phyloP scores from a whole-genome alignment of 2,888 invertebrate species.

The Lumbricus terrestris region DNA sequence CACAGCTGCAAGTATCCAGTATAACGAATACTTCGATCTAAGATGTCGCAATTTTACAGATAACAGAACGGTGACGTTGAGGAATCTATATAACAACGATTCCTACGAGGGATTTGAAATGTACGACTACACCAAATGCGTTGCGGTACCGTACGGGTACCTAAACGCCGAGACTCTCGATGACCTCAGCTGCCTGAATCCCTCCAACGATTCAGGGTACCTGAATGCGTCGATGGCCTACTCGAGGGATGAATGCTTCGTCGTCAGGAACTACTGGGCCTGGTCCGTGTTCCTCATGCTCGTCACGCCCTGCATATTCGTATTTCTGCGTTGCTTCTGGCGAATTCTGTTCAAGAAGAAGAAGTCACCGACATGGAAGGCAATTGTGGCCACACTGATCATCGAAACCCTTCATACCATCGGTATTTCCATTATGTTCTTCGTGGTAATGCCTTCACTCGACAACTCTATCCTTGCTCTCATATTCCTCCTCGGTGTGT shows the following conservation, averaged over 20 bases:
- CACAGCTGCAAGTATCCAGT: neutral
- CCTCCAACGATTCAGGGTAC: neutral
- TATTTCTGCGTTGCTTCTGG: constrained; percentile 29
- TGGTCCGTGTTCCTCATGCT: constrained; percentile 32
- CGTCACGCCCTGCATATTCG: constrained; percentile 25
- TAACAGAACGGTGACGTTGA: neutral
- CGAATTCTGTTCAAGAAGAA: constrained; percentile 30
- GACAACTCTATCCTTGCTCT: constrained; percentile 51
- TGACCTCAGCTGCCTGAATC: constrained; percentile 3
- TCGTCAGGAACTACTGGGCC: constrained; percentile 28
- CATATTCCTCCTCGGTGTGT: constrained; percentile 49
- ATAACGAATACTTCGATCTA: neutral
- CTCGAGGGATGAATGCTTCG: constrained; percentile 19
- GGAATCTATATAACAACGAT: neutral
- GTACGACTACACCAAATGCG: constrained; percentile 10
- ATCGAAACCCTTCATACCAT: constrained; percentile 64
- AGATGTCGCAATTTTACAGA: neutral
- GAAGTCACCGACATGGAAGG: neutral
- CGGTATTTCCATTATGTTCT: constrained; percentile 73
- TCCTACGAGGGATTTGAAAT: neutral
- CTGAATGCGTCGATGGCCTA: neutral
- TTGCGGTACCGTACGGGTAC: neutral
- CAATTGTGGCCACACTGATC: constrained; percentile 44
- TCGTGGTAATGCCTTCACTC: constrained; percentile 50
- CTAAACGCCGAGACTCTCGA: neutral